Evolutionary conservation across 2,888 invertebrate genomes (phyloP).

Genomic region (Arctia plantaginis): DNA sequence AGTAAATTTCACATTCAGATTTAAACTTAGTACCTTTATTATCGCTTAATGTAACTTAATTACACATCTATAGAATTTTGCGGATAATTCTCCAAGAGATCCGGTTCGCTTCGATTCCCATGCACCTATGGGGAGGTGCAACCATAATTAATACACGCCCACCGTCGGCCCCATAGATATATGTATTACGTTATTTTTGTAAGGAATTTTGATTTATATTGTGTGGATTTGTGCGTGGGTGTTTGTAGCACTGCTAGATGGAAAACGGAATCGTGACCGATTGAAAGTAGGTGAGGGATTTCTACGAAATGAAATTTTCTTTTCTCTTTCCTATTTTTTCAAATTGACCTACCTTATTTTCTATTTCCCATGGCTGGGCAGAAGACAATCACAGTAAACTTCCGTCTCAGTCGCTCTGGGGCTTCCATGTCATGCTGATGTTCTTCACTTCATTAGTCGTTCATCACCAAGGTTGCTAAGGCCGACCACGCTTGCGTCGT

Average conservation of each 20-base stretch:
- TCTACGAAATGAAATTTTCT: not conserved
- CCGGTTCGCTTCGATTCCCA: conserved; percentile 62
- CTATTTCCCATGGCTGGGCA: no score
- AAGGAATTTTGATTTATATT: conserved; percentile 42
- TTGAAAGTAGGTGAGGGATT: conserved; percentile 4
- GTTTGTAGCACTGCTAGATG: not conserved
- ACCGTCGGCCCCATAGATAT: conserved; percentile 50
- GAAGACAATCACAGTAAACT: no score
- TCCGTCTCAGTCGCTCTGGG: no score
- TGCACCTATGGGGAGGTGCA: conserved; percentile 62
- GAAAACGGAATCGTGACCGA: not conserved
- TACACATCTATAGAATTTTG: conserved; percentile 43
- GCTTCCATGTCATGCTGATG: no score
- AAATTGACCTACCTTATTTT: no score
- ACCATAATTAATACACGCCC: conserved; percentile 79
- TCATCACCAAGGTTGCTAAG: no score
- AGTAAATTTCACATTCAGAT: not conserved
- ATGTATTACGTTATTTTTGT: conserved; percentile 38
- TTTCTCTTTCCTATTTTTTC: not conserved
- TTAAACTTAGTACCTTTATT: conserved; percentile 35
- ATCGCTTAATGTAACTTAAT: conserved; percentile 48
- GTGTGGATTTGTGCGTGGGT: conserved; percentile 27
- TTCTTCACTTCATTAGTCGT: no score
- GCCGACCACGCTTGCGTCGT: no score
- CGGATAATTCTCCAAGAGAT: conserved; percentile 43